A percentile compares a stretch with the other conserved stretches of the same genome.
These are phyloP conservation scores for Tetanocera ferruginea DNA, from an alignment of 2,888 invertebrate genomes.

Conservation along the genomic window DNA sequence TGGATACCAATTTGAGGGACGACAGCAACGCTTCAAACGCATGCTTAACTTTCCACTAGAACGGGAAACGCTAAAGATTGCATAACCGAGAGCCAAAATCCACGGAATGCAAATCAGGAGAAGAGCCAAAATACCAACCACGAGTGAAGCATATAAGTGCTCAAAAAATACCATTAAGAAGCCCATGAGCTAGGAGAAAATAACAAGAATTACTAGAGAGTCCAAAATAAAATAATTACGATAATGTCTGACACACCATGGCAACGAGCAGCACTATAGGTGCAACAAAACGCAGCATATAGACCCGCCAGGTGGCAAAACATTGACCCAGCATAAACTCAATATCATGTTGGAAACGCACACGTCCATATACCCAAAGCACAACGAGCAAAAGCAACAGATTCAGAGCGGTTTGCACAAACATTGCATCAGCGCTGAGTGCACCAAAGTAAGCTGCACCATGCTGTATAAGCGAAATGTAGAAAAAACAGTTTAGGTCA, in stretches of 20 bases:
- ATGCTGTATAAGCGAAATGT: too few relatives aligned
- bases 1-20: slow-evolving; percentile 67
- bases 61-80: slow-evolving; percentile 54
- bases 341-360: slow-evolving; percentile 76
- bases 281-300: slow-evolving; percentile 61
- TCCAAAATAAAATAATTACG: neutral
- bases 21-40: slow-evolving; percentile 56
- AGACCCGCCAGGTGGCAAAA: slow-evolving; percentile 70
- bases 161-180: slow-evolving; percentile 35
- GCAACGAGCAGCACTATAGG: slow-evolving; percentile 56
- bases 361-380: slow-evolving; percentile 85
- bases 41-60: slow-evolving; percentile 54
- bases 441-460: slow-evolving; percentile 54
- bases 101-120: slow-evolving; percentile 56
- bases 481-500: neutral
- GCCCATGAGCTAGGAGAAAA: slow-evolving; percentile 44
- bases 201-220: neutral
- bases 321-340: slow-evolving; percentile 82
- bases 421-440: slow-evolving; percentile 50
- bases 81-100: slow-evolving; percentile 62
- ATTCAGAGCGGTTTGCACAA: slow-evolving; percentile 58
- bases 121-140: slow-evolving; percentile 43
- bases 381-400: slow-evolving; percentile 84
- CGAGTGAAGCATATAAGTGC: slow-evolving; percentile 37
- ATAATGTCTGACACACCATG: slow-evolving; percentile 51